Evolutionary conservation across 2,113 vertebrate genomes (phyloP), one percentile per base, ranked within the genome.

Genomic region (Perccottus glenii): DNA sequence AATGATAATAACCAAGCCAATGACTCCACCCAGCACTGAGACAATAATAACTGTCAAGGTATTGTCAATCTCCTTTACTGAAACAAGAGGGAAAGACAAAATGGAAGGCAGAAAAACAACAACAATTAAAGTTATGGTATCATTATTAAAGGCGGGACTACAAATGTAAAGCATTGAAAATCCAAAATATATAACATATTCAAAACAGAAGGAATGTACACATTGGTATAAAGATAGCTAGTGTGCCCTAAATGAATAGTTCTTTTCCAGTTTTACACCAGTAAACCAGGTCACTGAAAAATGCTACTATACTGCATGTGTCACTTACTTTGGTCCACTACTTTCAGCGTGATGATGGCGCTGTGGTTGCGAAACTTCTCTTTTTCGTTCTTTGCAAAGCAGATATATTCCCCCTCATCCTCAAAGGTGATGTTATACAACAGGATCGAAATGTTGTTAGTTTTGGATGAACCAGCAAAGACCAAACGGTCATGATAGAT

Each of bases 31-130:
- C 48, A 96, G 85, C 0, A 92, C 92, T 0, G 95, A 84, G 67
- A 94, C 80, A 32, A 99, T 98, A 86, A 98, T 94, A 75, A 85
- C 0, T 0, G 97, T 98, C 90, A 98, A 5, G 0, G 95, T 98
- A 70, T 95, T 98, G 91, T 99, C 97, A 9, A 96, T 87, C 72
- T 93, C 89, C 74, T 88, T 94, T 93, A 99, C 98, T 99, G 90
- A 11, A 75, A 40, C 5, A 19, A 27, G 19, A 58, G 10, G 12
- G 9, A 46, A 4, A 46, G 44, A 46, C 9, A 46, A 11, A 46
- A 9, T 11, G 10, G 44, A 46, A 46, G 7, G 42, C 44, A 11
- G 44, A 40, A 8, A 40, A 40, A 40, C 2, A 6, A 2, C 2
- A 40, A 40, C 8, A 40, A 40, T 40, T 27, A 27, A 27, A 27